phyloP scores from a whole-genome alignment of 2,797 vertebrate species.

The Alexandromys oeconomus region DNA sequence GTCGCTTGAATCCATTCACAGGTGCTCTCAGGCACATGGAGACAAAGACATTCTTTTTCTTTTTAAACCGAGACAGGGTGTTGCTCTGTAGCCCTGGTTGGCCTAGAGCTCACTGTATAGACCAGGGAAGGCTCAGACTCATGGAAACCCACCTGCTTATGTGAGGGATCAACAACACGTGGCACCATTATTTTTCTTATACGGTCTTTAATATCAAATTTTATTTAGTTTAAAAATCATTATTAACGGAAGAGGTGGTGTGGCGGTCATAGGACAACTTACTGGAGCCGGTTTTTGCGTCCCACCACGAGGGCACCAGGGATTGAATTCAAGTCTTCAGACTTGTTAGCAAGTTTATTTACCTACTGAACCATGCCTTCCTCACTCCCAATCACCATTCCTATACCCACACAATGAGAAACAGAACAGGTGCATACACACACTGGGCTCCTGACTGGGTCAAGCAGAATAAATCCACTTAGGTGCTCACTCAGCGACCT shows the following conservation, averaged over 20 bases:
- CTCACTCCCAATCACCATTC: neutral
- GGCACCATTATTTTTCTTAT: neutral
- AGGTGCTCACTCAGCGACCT: neutral
- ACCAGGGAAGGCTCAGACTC: neutral
- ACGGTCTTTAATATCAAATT: neutral
- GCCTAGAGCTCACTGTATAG: neutral
- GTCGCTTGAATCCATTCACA: neutral
- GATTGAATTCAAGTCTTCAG: neutral
- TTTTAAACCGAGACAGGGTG: neutral
- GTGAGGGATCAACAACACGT: too few species aligned
- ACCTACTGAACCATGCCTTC: neutral
- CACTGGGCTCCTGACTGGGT: neutral
- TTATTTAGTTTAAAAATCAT: neutral
- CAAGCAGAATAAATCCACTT: neutral
- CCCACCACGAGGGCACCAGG: neutral
- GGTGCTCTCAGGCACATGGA: neutral
- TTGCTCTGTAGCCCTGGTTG: neutral
- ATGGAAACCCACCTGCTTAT: neutral
- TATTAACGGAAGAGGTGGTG: neutral
- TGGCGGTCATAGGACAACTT: neutral
- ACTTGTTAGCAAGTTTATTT: neutral
- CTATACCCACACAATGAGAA: neutral
- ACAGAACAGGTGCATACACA: conserved; percentile 13
- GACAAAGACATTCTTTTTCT: neutral
- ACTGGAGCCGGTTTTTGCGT: neutral